phyloP scores from a whole-genome alignment of 2,797 vertebrate species.

The Poeciliopsis gracilis region DNA sequence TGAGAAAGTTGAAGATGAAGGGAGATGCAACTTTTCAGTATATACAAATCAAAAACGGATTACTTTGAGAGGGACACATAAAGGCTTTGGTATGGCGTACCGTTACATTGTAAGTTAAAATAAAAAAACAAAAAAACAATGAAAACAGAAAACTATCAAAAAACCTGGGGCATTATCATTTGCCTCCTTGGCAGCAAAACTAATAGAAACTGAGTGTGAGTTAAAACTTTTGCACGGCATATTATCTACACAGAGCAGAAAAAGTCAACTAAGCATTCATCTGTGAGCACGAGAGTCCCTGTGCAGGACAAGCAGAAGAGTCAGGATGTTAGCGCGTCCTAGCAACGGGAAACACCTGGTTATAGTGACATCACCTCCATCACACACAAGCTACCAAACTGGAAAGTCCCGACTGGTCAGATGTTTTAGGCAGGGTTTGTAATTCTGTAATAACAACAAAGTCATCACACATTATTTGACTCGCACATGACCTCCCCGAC shows the following conservation, averaged over 20 bases:
- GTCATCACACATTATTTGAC: constrained; percentile 38
- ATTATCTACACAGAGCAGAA: constrained; percentile 1
- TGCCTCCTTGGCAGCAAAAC: background rate
- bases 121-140: background rate
- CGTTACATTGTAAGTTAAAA: background rate
- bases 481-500: constrained; percentile 22
- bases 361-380: constrained; percentile 66
- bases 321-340: constrained; percentile 74
- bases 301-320: constrained; percentile 43
- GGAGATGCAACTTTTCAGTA: background rate
- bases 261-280: constrained; percentile 20
- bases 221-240: background rate
- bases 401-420: constrained; percentile 77
- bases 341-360: constrained; percentile 84
- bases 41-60: background rate
- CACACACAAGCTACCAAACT: constrained; percentile 76
- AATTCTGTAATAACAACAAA: constrained; percentile 52
- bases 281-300: constrained; percentile 8
- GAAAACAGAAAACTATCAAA: background rate
- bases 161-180: background rate
- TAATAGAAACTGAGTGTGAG: background rate
- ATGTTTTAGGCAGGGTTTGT: constrained; percentile 23
- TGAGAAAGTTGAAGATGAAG: background rate
- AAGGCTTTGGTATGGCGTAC: background rate
- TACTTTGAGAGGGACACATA: background rate